Conservation (phyloP, 2,797 vertebrate species). For the Simalia tracyae region DNA sequence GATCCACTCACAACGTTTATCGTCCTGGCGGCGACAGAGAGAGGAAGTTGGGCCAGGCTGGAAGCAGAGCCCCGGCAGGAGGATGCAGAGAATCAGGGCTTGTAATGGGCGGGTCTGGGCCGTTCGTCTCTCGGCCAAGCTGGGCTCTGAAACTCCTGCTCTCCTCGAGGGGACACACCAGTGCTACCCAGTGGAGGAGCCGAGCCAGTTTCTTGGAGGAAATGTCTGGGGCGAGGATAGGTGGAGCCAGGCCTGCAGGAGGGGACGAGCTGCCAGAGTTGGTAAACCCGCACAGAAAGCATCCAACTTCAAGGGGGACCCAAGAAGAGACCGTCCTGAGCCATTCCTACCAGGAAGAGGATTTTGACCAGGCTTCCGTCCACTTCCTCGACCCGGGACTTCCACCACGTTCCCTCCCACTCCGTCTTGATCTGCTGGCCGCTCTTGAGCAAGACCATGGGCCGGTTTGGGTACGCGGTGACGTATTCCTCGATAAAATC, state of each 20-base stretch:
- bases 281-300: neutral
- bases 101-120: neutral
- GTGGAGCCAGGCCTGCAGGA: neutral
- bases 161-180: neutral
- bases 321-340: too few relatives aligned
- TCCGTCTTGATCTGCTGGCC: conserved; percentile 97
- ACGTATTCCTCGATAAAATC: conserved; percentile 98
- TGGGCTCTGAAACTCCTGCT: too few relatives aligned
- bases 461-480: conserved; percentile 94
- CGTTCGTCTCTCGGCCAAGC: neutral
- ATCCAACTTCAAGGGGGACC: neutral
- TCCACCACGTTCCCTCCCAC: conserved; percentile 99
- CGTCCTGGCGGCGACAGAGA: conserved; percentile 76
- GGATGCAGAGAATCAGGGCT: neutral
- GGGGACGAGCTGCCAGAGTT: neutral
- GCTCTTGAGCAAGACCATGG: conserved; percentile 97
- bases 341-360: conserved; percentile 87
- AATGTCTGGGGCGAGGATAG: neutral
- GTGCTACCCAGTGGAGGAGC: too few relatives aligned
- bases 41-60: too few relatives aligned
- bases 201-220: neutral
- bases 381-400: conserved; percentile 95
- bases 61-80: neutral
- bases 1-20: conserved; percentile 98
- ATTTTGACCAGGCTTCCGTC: conserved; percentile 97